Evolutionary conservation across 2,888 invertebrate species (phyloP).

Genomic region (Erynnis tages): DNA sequence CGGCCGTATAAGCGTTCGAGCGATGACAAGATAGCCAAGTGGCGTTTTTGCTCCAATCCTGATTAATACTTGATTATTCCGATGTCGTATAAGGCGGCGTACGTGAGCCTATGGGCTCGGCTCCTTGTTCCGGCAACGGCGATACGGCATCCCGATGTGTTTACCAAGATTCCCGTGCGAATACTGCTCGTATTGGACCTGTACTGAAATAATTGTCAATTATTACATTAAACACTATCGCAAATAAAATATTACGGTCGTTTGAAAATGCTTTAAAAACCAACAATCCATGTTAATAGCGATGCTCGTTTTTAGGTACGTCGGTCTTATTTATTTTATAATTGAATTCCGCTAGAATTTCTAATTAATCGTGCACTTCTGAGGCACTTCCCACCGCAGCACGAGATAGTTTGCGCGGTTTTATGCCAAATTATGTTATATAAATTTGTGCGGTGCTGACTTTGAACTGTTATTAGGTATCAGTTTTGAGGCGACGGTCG

Average conservation of each 20-base stretch:
- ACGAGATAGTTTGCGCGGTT: not conserved
- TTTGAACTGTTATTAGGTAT: slow-evolving; percentile 9
- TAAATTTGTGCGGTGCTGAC: not conserved
- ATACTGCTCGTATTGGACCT: not conserved
- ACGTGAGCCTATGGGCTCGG: slow-evolving; percentile 29
- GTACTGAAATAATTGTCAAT: not conserved
- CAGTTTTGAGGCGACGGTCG: slow-evolving; percentile 27
- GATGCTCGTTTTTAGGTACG: too few relatives aligned
- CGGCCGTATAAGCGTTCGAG: slow-evolving; percentile 35
- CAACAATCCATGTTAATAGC: too few relatives aligned
- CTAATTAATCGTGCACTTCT: not conserved
- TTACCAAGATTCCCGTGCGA: slow-evolving; percentile 2
- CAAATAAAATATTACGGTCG: too few relatives aligned
- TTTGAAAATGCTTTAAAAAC: too few relatives aligned
- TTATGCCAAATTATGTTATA: slow-evolving; percentile 2
- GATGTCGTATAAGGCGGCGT: slow-evolving; percentile 31
- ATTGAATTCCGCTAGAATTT: too few relatives aligned
- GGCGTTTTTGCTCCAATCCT: slow-evolving; percentile 43
- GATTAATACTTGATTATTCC: slow-evolving; percentile 40
- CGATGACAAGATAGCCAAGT: slow-evolving; percentile 41
- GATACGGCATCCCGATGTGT: slow-evolving; percentile 1
- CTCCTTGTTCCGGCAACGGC: slow-evolving; percentile 19
- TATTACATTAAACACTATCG: too few relatives aligned
- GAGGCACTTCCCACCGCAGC: not conserved
- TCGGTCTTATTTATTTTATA: too few relatives aligned